These are phyloP conservation scores for Chanos chanos DNA, from an alignment of 2,797 vertebrate species.

Conservation along the genomic window DNA sequence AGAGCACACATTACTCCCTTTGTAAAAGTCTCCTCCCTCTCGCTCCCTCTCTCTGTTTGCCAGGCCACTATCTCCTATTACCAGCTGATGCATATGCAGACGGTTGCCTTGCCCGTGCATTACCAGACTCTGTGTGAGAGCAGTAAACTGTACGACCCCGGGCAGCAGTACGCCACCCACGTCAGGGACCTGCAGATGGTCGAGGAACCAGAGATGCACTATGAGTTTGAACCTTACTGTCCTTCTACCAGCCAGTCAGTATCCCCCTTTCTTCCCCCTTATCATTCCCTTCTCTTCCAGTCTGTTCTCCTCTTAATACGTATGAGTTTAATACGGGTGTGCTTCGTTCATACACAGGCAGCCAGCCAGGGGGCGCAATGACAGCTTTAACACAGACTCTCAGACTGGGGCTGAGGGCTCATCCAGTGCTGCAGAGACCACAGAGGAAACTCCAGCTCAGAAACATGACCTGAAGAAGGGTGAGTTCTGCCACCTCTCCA, in stretches of 20 bases:
- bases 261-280: neutral
- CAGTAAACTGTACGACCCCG: slow-evolving; percentile 94
- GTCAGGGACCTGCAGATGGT: slow-evolving; percentile 85
- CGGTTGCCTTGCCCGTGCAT: slow-evolving; percentile 85
- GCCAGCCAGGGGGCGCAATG: slow-evolving; percentile 68
- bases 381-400: slow-evolving; percentile 75
- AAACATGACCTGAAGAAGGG: slow-evolving; percentile 67
- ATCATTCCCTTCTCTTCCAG: neutral
- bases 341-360: slow-evolving; percentile 53
- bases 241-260: slow-evolving; percentile 64
- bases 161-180: slow-evolving; percentile 89
- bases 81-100: slow-evolving; percentile 96
- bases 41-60: neutral
- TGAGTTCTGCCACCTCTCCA: slow-evolving; percentile 61
- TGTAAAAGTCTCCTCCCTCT: neutral
- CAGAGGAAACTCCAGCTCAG: slow-evolving; percentile 41
- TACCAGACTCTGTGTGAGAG: slow-evolving; percentile 97
- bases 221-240: slow-evolving; percentile 84
- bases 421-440: slow-evolving; percentile 45
- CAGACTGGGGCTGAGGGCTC: slow-evolving; percentile 44
- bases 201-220: slow-evolving; percentile 74
- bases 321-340: neutral
- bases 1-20: no score
- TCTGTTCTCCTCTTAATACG: neutral
- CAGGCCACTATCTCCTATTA: slow-evolving; percentile 96